These are phyloP conservation scores for Pentalonia nigronervosa DNA, from an alignment of 1,140 invertebrate genomes.

Conservation along the genomic window DNA sequence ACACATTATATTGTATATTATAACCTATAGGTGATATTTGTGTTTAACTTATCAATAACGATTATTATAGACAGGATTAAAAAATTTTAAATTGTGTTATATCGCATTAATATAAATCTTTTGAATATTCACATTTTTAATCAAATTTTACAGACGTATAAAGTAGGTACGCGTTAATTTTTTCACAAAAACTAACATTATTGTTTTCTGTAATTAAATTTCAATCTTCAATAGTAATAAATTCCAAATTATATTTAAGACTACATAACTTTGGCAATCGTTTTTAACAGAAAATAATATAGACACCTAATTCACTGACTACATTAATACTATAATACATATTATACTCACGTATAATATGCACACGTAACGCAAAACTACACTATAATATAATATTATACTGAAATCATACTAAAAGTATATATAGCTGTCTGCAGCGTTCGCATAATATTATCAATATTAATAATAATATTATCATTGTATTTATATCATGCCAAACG, in stretches of 20 bases:
- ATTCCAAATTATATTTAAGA: neutral
- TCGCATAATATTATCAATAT: neutral
- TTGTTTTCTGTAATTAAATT: slow-evolving; percentile 17
- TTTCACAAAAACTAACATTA: neutral
- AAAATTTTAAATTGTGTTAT: neutral
- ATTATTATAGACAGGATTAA: neutral
- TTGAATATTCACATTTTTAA: neutral
- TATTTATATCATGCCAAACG: neutral
- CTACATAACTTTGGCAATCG: neutral
- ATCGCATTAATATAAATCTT: neutral
- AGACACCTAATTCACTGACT: neutral
- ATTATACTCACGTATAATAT: neutral
- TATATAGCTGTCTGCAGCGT: neutral
- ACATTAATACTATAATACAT: neutral
- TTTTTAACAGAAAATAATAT: neutral
- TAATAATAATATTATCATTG: neutral
- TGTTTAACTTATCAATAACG: neutral
- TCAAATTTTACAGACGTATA: neutral
- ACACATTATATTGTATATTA: neutral
- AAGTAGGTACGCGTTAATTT: neutral
- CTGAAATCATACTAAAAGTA: neutral
- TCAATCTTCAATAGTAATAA: neutral
- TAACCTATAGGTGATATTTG: neutral
- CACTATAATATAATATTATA: neutral
- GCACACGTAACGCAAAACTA: neutral